Base-by-base conservation (phyloP, 2,797 vertebrate genomes). In the Odontamblyopus lacepedii region DNA sequence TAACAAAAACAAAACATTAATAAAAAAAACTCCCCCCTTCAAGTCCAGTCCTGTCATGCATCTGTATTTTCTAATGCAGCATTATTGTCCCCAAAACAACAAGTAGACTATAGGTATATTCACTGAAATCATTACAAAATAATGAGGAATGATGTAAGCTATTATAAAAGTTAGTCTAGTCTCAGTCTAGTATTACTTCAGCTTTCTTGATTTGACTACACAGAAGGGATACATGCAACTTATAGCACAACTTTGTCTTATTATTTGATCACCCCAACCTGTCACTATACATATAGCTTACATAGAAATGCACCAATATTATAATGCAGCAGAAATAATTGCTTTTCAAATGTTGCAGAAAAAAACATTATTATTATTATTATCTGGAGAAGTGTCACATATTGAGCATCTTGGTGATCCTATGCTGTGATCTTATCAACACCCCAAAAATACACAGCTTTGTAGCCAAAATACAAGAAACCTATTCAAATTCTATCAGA, bases 331-430 rank as follows among this genome's bases (percentile, higher is more conserved):
- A 48, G 13, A 44, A 44, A 77, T 57, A 72, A 30, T 0, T 56
- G 61, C 71, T 57, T 74, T 83, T 79, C 75, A 77, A 83, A 79
- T 67, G 27, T 53, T 59, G 68, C 72, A 83, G 75, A 76, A 79
- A 78, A 83, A 74, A 76, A 81, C 68, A 71, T 38, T 48, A 48
- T 48, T 15, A 48, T 56, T 53, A 29, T 16, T 69, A 81, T 89
- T 77, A 84, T 76, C 69, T 1, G 64, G 71, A 87, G 78, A 74
- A 78, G 78, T 62, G 75, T 77, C 81, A 83, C 76, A 66, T 53
- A 48, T 32, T 53, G 65, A 76, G 73, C 44, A 61, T 81, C 79
- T 73, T 82, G 71, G 71, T 56, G 83, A 85, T 82, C 77, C 70
- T 35, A 38, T 63, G 67, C 77, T 38, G 35, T 38, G 35, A 38